phyloP scores from a whole-genome alignment of 2,888 invertebrate species.

The Megamerina dolium region DNA sequence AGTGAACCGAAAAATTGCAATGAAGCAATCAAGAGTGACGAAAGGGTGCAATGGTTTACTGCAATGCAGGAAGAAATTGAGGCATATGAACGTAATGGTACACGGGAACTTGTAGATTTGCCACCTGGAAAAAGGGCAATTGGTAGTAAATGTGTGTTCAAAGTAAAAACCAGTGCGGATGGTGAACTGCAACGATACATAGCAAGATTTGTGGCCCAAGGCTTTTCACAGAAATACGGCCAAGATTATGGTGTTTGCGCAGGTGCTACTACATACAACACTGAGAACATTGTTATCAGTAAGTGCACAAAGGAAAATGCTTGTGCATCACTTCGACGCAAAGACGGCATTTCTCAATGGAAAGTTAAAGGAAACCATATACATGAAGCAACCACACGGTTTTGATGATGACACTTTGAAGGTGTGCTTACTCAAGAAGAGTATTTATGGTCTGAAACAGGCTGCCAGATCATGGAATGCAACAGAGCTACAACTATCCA shows the following conservation, averaged over 20 bases:
- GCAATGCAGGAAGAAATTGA: neutral
- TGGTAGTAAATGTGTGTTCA: slow-evolving; percentile 22
- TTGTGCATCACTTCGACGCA: slow-evolving; percentile 13
- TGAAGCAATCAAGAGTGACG: slow-evolving; percentile 3
- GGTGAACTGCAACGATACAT: slow-evolving; percentile 14
- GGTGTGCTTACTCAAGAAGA: slow-evolving; percentile 10
- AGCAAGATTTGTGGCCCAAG: slow-evolving; percentile 14
- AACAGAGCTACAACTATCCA: slow-evolving; percentile 12
- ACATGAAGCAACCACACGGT: slow-evolving; percentile 17
- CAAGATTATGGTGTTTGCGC: slow-evolving; percentile 3
- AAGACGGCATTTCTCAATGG: slow-evolving; percentile 17
- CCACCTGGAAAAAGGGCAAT: slow-evolving; percentile 22
- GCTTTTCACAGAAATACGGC: slow-evolving; percentile 4
- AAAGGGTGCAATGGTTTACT: slow-evolving; percentile 4
- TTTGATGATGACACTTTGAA: neutral
- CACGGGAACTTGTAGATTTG: no score
- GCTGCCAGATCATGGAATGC: slow-evolving; percentile 15
- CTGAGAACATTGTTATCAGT: slow-evolving; percentile 13
- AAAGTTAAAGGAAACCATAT: slow-evolving; percentile 13
- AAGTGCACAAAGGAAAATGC: slow-evolving; percentile 1
- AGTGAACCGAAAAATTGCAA: slow-evolving; percentile 1
- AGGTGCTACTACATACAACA: slow-evolving; percentile 12
- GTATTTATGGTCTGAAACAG: slow-evolving; percentile 17
- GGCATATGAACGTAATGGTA: slow-evolving; percentile 4
- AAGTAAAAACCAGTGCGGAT: slow-evolving; percentile 17